Conservation (phyloP, 2,888 invertebrate genomes). For the Leptinotarsa rubiginosa region DNA sequence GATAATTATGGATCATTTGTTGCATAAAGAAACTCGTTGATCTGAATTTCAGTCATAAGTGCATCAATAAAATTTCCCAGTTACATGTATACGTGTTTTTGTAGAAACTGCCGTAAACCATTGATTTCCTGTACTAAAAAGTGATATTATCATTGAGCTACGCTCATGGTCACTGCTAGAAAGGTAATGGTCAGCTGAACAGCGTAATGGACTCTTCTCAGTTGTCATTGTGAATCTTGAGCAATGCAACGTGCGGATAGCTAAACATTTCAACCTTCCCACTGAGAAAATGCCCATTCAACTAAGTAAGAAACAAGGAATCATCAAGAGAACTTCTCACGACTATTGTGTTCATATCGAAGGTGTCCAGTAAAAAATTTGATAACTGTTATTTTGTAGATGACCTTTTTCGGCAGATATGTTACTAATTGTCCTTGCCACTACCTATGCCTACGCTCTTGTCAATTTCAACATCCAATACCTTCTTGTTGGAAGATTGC, state of each 20-base stretch:
- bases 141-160: slow-evolving; percentile 8
- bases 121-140: slow-evolving; percentile 13
- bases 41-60: neutral
- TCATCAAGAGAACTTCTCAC: no score
- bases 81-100: neutral
- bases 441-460: no score
- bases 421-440: no score
- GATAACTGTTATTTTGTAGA: no score
- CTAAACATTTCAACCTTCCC: slow-evolving; percentile 5
- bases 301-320: neutral
- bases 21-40: neutral
- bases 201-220: slow-evolving; percentile 32
- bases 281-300: slow-evolving; percentile 6
- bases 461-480: no score
- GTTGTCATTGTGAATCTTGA: slow-evolving; percentile 25
- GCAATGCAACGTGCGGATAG: slow-evolving; percentile 14
- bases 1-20: neutral
- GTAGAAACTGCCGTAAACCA: neutral
- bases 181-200: slow-evolving; percentile 30
- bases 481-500: no score
- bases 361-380: no score
- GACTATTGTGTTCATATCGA: no score
- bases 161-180: slow-evolving; percentile 22
- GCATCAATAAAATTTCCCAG: neutral
- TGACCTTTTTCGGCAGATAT: no score